phyloP scores from a whole-genome alignment of 2,888 invertebrate species.

The Ennomos erosarius region DNA sequence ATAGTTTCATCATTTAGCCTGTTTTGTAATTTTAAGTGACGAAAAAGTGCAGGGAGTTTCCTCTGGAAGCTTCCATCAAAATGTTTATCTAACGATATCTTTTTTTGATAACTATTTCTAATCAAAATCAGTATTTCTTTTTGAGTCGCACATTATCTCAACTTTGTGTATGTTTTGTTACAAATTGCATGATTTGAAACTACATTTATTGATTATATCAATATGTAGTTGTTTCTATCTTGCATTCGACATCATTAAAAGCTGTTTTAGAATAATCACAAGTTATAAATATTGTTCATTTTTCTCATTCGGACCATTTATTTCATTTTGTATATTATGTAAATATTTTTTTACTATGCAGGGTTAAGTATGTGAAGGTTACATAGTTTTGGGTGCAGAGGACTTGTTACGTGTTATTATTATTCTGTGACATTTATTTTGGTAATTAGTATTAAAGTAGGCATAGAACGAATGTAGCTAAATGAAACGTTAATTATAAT shows the following conservation, averaged over 20 bases:
- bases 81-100: background rate
- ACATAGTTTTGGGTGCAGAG: slow-evolving; percentile 10
- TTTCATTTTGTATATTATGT: slow-evolving; percentile 58
- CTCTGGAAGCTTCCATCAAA: too few species aligned
- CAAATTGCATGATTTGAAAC: background rate
- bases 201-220: background rate
- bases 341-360: slow-evolving; percentile 53
- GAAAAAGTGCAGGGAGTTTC: background rate
- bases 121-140: background rate
- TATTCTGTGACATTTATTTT: slow-evolving; percentile 28
- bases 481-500: background rate
- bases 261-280: slow-evolving; percentile 1
- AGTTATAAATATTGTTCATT: slow-evolving; percentile 15
- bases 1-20: slow-evolving; percentile 8
- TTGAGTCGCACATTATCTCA: background rate
- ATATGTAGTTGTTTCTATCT: background rate
- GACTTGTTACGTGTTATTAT: slow-evolving; percentile 11
- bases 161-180: background rate
- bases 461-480: slow-evolving; percentile 11
- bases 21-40: background rate
- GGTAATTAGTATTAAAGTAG: slow-evolving; percentile 4
- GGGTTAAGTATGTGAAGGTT: slow-evolving; percentile 13
- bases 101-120: too few species aligned
- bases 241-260: background rate
- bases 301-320: slow-evolving; percentile 10